Evolutionary conservation across 2,113 vertebrate genomes (phyloP).

Genomic region (Limnothrissa miodon): DNA sequence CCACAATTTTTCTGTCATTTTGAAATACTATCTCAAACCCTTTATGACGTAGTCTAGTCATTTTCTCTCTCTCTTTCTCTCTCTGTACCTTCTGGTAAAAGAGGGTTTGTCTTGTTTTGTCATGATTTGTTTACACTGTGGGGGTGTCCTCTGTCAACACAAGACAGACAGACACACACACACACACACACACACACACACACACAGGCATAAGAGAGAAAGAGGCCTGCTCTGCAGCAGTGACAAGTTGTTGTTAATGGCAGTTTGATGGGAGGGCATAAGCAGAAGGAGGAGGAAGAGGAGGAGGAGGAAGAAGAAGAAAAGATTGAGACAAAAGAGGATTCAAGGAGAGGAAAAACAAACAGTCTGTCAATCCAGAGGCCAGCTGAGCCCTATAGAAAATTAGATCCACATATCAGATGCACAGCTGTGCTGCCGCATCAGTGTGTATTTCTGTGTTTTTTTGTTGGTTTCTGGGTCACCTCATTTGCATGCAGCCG

Average conservation of each 20-base stretch:
- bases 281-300: neutral
- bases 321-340: neutral
- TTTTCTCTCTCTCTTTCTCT: neutral
- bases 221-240: neutral
- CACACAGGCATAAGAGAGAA: neutral
- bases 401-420: too few relatives aligned
- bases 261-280: neutral
- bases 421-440: too few relatives aligned
- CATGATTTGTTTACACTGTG: conserved; percentile 11
- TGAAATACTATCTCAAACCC: neutral
- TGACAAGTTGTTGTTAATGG: neutral
- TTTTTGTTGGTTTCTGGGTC: neutral
- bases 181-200: neutral
- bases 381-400: neutral
- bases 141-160: neutral
- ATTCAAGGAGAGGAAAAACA: neutral
- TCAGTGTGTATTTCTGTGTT: too few relatives aligned
- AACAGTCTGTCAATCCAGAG: neutral
- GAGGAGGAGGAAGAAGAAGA: too few relatives aligned
- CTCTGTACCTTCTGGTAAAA: neutral
- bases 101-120: conserved; percentile 6
- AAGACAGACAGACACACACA: conserved; percentile 3
- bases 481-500: neutral
- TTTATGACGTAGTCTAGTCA: too few relatives aligned
- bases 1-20: neutral